Evolutionary conservation across 2,113 vertebrate species (phyloP).

Genomic region (Hepsetus odoe): DNA sequence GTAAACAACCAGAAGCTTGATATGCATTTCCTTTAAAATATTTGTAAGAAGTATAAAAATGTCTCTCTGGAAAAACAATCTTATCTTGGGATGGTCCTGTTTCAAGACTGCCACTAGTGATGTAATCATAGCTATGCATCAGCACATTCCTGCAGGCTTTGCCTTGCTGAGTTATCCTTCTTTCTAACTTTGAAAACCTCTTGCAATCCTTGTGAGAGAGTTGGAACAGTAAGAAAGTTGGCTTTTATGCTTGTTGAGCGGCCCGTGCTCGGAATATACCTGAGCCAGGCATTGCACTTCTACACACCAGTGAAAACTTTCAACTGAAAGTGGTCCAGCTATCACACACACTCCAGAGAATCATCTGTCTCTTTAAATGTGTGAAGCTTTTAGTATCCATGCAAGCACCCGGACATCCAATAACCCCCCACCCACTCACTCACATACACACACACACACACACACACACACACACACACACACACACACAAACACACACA

Average conservation of each 20-base stretch:
- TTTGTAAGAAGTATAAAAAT: background rate
- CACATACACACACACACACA: background rate
- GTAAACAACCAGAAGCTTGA: too few relatives aligned
- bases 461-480: background rate
- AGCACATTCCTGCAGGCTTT: background rate
- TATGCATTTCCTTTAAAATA: too few relatives aligned
- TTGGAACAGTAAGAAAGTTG: conserved; percentile 5
- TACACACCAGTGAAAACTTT: conserved; percentile 45
- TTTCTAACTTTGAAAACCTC: background rate
- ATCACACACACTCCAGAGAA: conserved; percentile 35
- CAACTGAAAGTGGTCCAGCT: conserved; percentile 5
- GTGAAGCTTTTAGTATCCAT: conserved; percentile 40
- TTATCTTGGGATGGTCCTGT: too few relatives aligned
- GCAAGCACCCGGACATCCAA: background rate
- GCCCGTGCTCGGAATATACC: background rate
- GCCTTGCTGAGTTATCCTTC: background rate
- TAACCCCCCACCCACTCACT: background rate
- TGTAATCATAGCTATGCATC: background rate
- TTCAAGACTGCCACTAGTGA: background rate
- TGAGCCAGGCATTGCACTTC: conserved; percentile 8
- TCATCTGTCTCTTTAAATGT: conserved; percentile 51
- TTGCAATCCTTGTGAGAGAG: background rate
- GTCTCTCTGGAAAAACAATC: background rate
- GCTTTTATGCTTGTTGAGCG: conserved; percentile 29
- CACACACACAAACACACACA: background rate